Evolutionary conservation across 2,888 invertebrate genomes (phyloP), one percentile per base, ranked within the genome.

Genomic region (Cryptocephalus moraei): DNA sequence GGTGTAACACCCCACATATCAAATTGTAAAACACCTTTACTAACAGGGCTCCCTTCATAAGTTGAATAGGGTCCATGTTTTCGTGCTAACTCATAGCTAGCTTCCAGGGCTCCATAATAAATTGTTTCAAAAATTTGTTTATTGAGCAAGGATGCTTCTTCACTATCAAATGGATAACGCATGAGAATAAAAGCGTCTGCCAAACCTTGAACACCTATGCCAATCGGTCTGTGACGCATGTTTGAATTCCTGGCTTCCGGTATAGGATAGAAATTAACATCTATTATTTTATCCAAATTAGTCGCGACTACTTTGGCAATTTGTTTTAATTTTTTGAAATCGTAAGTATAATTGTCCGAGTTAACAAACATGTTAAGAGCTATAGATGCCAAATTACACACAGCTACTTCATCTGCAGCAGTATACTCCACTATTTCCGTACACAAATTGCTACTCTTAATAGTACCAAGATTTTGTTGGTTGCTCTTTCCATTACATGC

Each of bases 371-470:
- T 91, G 69, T 94, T 95, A 2, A 99, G 77, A 1, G 97, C 97
- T 60, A 99, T 84, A 0, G 97, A 99, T 1, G 97, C 99, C 63
- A 99, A 76, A 74, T 97, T 97, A 69, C 97, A 99, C 0, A 97
- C 97, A 8, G 97, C 97, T 33, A 95, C 82, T 78, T 97, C 96
- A 71, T 94, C 91, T 1, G 82, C 72, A 10, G 91, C 80, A 2
- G 91, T 91, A 69, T 94, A 99, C 68, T 99, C 91, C 0, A 99
- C 82, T 57, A 99, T 91, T 78, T 99, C 99, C 0, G 99, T 97
- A 68, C 97, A 99, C 34, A 99, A 75, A 70, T 99, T 99, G 61
- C 94, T 93, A 70, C 95, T 92, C 72, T 94, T 95, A 57, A 99
- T 99, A 1, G 97, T 97, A 10, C 99, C 99, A 48, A 99, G 74